Evolutionary conservation across 2,797 vertebrate genomes (phyloP).

Genomic region (Echeneis naucrates): DNA sequence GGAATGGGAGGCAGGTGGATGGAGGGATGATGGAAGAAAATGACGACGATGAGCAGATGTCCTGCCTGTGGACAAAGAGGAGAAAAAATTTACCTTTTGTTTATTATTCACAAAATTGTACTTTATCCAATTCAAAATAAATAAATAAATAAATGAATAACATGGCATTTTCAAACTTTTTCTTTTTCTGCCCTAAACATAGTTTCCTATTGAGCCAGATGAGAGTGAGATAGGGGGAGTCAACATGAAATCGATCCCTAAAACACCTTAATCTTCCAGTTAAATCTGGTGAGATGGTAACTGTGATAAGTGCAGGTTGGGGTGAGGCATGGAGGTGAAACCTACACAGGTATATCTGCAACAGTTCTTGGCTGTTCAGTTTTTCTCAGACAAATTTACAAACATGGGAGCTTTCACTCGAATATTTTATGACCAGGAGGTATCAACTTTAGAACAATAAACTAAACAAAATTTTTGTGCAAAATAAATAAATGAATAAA

Average conservation of each 20-base stretch:
- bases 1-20: slow-evolving; percentile 29
- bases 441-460: too few relatives aligned
- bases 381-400: too few relatives aligned
- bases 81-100: neutral
- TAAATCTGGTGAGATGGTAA: slow-evolving; percentile 74
- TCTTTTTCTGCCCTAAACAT: too few relatives aligned
- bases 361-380: too few relatives aligned
- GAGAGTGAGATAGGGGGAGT: too few relatives aligned
- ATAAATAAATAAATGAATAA: too few relatives aligned
- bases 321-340: slow-evolving; percentile 54
- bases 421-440: neutral
- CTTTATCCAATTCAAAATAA: too few relatives aligned
- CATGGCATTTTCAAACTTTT: too few relatives aligned
- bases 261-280: slow-evolving; percentile 80
- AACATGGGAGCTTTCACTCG: too few relatives aligned
- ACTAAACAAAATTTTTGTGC: too few relatives aligned
- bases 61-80: slow-evolving; percentile 7
- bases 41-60: neutral
- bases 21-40: slow-evolving; percentile 6
- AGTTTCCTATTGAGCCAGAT: neutral
- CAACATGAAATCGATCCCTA: slow-evolving; percentile 74
- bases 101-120: neutral
- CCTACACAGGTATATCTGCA: neutral
- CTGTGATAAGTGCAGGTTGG: slow-evolving; percentile 90
- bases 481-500: too few relatives aligned